Base-by-base conservation (phyloP, 2,113 vertebrate species). In the Loxodonta africana region DNA sequence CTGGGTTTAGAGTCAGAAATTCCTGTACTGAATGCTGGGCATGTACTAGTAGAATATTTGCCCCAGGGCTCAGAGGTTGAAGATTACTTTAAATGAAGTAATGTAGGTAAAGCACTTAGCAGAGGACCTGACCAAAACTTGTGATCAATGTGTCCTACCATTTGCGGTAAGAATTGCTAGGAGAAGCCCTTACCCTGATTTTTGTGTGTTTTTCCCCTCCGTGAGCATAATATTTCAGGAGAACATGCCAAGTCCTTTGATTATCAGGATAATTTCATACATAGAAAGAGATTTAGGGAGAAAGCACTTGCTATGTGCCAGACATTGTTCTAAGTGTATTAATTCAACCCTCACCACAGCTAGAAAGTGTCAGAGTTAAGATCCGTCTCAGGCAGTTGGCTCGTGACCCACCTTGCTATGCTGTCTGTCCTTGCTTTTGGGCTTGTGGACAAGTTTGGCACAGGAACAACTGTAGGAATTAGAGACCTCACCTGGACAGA, bases 91-190 rank as follows among this genome's bases (percentile, higher is more conserved):
- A 77, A 60, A 51, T 3, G 15, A 78, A 92, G 51, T 62, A 57
- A 67, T 46, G 8, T 48, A 84, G 28, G 41, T 14, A 87, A 92
- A 96, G 15, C 6, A n/a, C 33, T 90, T 28, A 63, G 20, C 48
- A 28, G 8, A n/a, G 37, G 14, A 7, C 6, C 8, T 62, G 48
- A 37, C 82, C 46, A 8, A 53, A 37, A 46, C 4, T 17, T 51
- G 5, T 1, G 5, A 21, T 44, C 3, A 1, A 1, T n/a, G 2
- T 1, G 5, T 28, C 9, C 30, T 78, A 84, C 5, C 10, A 37
- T 60, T 48, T 25, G 33, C 33, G 14, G 28, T 26, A 76, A 63
- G 44, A 87, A 73, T 10, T 74, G 48, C 65, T 7, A 30, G 7
- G 10, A 62, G 41, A 76, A 53, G 41, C 11, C 20, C 26, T n/a